Base-by-base conservation (phyloP, 2,797 vertebrate species). In the Selene dorsalis region DNA sequence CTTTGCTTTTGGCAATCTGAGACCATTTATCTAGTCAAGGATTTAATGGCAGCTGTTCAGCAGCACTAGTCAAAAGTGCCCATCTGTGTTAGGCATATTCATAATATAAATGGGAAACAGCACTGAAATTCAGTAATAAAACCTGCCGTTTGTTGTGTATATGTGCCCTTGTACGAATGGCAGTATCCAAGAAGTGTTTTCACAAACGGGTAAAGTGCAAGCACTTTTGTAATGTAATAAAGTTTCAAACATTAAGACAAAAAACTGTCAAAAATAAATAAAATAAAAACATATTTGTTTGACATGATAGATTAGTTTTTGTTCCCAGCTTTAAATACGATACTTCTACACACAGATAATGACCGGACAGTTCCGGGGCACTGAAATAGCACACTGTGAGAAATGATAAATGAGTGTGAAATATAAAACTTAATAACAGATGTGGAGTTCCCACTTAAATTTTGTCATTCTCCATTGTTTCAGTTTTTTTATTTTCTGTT, bases 301-400 rank as follows among this genome's bases (percentile, higher is more conserved):
- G 57, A 53, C 72, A 63, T 39, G 48, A 80, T 55, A 63, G 53
- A 88, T 85, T 70, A 59, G 55, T 83, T 41, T 80, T 69, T 70
- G 32, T 70, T 82, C 30, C 58, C 1, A 22, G 79, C 78, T 77
- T 73, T 84, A 58, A 80, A 70, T n/a, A 80, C 65, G 18, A 35
- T 57, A 18, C 83, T 60, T 85, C 79, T 60, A 35, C 56, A 47
- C 32, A 43, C 61, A 69, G 35, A 79, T 52, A 71, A 61, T 70
- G 73, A 83, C 59, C 32, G 73, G 83, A 88, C 86, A 89, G 63
- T 87, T 91, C 73, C 77, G 47, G 86, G 84, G 88, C 83, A 71
- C 41, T 64, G 43, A 39, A 71, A 77, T 48, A 69, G 69, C 18
- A 59, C n/a, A 53, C 30, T 65, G 50, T 56, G n/a, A 66, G 65